phyloP scores from a whole-genome alignment of 2,797 vertebrate genomes.

The Darevskia mixta region DNA sequence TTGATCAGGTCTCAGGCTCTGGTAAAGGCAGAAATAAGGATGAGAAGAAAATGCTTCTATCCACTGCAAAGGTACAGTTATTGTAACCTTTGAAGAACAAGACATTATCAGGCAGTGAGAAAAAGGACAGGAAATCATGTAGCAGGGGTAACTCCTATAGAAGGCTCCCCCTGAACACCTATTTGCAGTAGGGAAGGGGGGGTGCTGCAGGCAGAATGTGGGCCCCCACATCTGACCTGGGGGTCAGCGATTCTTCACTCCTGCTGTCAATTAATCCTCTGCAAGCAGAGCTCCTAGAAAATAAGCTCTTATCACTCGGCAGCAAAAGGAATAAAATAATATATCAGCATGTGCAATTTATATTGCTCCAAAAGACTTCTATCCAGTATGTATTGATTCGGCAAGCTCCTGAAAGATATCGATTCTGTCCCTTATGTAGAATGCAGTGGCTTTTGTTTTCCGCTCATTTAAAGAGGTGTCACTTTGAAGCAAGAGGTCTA shows the following conservation, averaged over 20 bases:
- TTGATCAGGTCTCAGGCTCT: background rate
- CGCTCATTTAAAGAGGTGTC: background rate
- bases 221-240: too few relatives aligned
- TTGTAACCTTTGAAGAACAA: background rate
- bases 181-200: too few relatives aligned
- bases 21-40: background rate
- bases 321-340: slow-evolving; percentile 21
- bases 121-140: background rate
- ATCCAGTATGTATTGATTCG: background rate
- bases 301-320: background rate
- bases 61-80: background rate
- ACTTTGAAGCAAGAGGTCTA: background rate
- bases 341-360: slow-evolving; percentile 28
- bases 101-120: background rate
- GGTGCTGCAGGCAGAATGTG: too few relatives aligned
- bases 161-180: too few relatives aligned
- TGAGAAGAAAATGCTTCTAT: background rate
- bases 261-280: slow-evolving; percentile 16
- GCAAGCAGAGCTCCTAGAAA: background rate
- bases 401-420: slow-evolving; percentile 39
- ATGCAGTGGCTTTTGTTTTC: slow-evolving; percentile 36
- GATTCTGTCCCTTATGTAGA: slow-evolving; percentile 16
- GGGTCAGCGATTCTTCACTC: too few relatives aligned
- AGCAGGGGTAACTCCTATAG: background rate
- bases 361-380: background rate